Conservation (phyloP, 1,140 invertebrate species). For the Branchinecta lindahli region DNA sequence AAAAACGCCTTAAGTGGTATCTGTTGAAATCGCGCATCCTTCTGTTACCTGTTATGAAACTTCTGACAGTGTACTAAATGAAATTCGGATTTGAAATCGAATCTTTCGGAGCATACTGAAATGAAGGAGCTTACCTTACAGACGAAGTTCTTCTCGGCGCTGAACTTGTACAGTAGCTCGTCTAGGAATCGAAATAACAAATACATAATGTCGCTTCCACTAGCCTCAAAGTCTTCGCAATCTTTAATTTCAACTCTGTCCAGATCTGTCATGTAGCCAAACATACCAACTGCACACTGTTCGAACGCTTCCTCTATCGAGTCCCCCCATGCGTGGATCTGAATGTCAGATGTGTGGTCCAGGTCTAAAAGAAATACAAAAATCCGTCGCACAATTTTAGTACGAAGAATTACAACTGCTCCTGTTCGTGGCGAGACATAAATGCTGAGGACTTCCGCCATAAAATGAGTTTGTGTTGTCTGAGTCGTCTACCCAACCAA, state of each 20-base stretch:
- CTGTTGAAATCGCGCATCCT: too few relatives aligned
- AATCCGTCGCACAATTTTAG: not conserved
- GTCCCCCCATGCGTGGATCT: conserved; percentile 87
- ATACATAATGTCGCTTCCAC: conserved; percentile 70
- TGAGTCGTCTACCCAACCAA: too few relatives aligned
- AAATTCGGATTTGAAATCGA: too few relatives aligned
- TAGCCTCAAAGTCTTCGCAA: conserved; percentile 62
- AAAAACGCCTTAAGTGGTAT: too few relatives aligned
- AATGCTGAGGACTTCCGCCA: not conserved
- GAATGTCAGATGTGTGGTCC: conserved; percentile 93
- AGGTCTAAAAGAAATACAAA: conserved; percentile 53
- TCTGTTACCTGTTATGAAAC: too few relatives aligned
- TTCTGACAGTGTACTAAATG: too few relatives aligned
- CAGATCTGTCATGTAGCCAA: conserved; percentile 85
- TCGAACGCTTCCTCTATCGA: conserved; percentile 79
- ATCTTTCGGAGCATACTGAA: too few relatives aligned
- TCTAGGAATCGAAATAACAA: conserved; percentile 87
- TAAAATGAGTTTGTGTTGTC: not conserved
- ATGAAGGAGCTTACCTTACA: conserved; percentile 38
- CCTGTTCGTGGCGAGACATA: not conserved
- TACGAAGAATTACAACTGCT: not conserved
- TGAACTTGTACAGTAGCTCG: conserved; percentile 84
- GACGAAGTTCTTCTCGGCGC: conserved; percentile 68
- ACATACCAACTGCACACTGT: conserved; percentile 83
- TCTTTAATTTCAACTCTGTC: conserved; percentile 63